Evolutionary conservation across 1,140 invertebrate species (phyloP), one percentile per base, ranked within the genome.

Genomic region (Phymastichus coffea): DNA sequence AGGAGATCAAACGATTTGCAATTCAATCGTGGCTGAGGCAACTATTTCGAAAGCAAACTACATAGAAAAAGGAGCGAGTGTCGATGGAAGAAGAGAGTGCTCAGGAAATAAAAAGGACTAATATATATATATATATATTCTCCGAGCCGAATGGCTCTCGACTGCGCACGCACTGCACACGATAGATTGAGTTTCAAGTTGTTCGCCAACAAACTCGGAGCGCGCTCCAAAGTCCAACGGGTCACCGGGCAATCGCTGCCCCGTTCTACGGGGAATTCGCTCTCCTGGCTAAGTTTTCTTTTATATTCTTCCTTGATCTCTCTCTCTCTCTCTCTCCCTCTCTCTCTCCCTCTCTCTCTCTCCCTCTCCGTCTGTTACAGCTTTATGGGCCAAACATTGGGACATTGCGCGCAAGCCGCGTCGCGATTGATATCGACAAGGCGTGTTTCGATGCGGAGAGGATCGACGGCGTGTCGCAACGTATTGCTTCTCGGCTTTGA

Each of bases 171-270:
- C 17, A 15, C 48, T 22, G 30, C 25, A 25, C 41, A 23, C 33
- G 64, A 65, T 63, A 70, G 70, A 73, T 72, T 68, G 68, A 71
- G 66, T 73, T 73, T 73, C 62, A 66, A 73, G 71, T 72, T 70
- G 65, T 71, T 65, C 66, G 64, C 64, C 69, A 67, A 67, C 69
- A 67, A 66, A 69, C 52, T 68, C 57, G 33, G 30, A 33, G 40
- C 40, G 35, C 57, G 35, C 62, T 38, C 51, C 28, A 20, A 28
- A 48, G 52, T 52, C 58, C 64, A 66, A 69, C 64, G 62, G 65
- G 56, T 69, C 66, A 64, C 37, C 51, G 38, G 49, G 57, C 59
- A 61, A 64, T 53, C 35, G 28, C 41, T 48, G 62, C 59, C 56
- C 22, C 25, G 48, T 33, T 12, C 30, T 44, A 30, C 20, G 33